Evolutionary conservation across 1,140 invertebrate genomes (phyloP), one percentile per base, ranked within the genome.

Genomic region (Eriosoma lanigerum): DNA sequence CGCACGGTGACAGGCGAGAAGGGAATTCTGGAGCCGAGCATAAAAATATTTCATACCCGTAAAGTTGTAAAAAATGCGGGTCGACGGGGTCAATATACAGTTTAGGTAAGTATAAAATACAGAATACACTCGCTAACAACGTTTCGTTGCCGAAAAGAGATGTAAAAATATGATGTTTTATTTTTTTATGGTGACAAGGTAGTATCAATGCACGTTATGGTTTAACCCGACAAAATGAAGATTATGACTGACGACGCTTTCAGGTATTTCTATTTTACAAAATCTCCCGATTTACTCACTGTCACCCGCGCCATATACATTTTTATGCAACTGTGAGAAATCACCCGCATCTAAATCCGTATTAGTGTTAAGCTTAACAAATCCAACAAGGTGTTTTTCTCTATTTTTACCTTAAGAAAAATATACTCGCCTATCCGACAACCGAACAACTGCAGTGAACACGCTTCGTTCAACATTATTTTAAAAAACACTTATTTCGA

Each of bases 361-460:
- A 38, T 38, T 38, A 38, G n/a, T 17, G 32, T 64, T 19, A 32
- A 64, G 62, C 32, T n/a, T 64, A 38, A 64, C 32, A 64, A 32
- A 44, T 64, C 62, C 32, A 29, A 15, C 17, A 17, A 32, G 19
- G 19, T 38, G 62, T n/a, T 64, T 64, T 38, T 64, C 32, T 64
- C 38, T 64, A 64, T 64, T 64, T 64, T 64, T 44, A 64, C 32
- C 62, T 38, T 32, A 17, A 32, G 32, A 32, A 32, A 26, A 64
- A 64, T 32, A 64, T 64, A 13, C 9, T 24, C 15, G n/a, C n/a
- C n/a, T n/a, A n/a, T n/a, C n/a, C n/a, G n/a, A n/a, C n/a, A n/a
- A n/a, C n/a, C n/a, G n/a, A n/a, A n/a, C n/a, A n/a, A n/a, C n/a
- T n/a, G n/a, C n/a, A n/a, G n/a, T n/a, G n/a, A n/a, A n/a, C n/a